Conservation (phyloP, 2,113 vertebrate genomes). For the Myrmecophaga tridactyla region DNA sequence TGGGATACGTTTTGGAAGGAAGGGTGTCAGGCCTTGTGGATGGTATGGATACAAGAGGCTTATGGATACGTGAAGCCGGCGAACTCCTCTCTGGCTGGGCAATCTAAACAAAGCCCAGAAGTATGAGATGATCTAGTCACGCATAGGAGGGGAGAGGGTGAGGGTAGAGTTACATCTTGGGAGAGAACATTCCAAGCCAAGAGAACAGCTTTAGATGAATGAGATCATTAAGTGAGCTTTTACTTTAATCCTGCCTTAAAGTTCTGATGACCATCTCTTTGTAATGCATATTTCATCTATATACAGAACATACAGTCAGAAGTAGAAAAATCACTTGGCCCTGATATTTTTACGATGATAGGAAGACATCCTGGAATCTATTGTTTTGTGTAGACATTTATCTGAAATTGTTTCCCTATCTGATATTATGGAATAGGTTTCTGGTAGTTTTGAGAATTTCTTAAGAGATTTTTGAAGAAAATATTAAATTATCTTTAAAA, state of each 20-base stretch:
- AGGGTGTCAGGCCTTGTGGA: background rate
- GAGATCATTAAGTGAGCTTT: background rate
- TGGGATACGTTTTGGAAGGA: background rate
- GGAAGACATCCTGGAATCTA: conserved; percentile 36
- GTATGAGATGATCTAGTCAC: background rate
- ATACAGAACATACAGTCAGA: background rate
- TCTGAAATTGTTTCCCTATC: conserved; percentile 57
- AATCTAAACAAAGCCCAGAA: background rate
- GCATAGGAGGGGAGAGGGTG: no score
- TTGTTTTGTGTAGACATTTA: conserved; percentile 66
- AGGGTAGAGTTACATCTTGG: background rate
- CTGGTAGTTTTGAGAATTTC: conserved; percentile 49
- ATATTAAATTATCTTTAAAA: background rate
- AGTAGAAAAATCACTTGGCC: background rate
- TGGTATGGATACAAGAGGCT: background rate
- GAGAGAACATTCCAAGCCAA: background rate
- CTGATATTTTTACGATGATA: conserved; percentile 52
- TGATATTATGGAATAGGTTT: conserved; percentile 61
- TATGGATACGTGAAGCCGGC: background rate
- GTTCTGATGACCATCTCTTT: background rate
- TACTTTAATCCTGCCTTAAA: background rate
- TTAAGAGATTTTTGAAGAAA: background rate
- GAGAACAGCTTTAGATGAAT: background rate
- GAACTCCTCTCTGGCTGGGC: background rate
- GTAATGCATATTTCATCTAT: background rate